phyloP scores from a whole-genome alignment of 1,140 invertebrate species.

The Episyrphus balteatus region DNA sequence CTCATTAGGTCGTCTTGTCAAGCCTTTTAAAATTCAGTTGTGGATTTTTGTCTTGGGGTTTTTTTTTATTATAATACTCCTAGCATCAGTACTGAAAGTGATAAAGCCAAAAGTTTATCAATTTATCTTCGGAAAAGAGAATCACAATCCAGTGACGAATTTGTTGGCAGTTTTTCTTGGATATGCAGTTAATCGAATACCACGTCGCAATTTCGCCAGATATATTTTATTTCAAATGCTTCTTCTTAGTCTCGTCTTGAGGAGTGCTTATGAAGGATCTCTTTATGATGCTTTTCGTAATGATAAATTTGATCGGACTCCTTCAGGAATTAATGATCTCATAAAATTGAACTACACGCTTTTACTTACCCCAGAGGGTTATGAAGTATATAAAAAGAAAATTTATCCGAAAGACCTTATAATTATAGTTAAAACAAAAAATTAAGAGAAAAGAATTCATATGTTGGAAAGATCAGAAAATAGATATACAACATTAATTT shows the following conservation, averaged over 20 bases:
- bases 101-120: background rate
- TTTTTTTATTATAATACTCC: background rate
- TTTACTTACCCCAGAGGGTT: background rate
- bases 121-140: conserved; percentile 4
- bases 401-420: too few species aligned
- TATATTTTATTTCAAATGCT: conserved; percentile 6
- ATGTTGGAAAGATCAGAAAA: background rate
- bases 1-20: conserved; percentile 2
- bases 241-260: conserved; percentile 3
- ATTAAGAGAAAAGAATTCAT: background rate
- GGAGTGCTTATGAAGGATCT: conserved; percentile 10
- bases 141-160: background rate
- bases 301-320: background rate
- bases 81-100: background rate
- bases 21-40: background rate
- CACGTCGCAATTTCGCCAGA: conserved; percentile 7
- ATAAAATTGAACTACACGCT: background rate
- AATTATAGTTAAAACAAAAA: conserved; percentile 3
- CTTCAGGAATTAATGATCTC: background rate
- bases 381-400: too few species aligned
- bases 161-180: conserved; percentile 6
- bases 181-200: conserved; percentile 5
- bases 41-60: background rate
- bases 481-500: background rate
- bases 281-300: conserved; percentile 7